phyloP scores from a whole-genome alignment of 1,140 invertebrate genomes.

The Parapsyche elsis region DNA sequence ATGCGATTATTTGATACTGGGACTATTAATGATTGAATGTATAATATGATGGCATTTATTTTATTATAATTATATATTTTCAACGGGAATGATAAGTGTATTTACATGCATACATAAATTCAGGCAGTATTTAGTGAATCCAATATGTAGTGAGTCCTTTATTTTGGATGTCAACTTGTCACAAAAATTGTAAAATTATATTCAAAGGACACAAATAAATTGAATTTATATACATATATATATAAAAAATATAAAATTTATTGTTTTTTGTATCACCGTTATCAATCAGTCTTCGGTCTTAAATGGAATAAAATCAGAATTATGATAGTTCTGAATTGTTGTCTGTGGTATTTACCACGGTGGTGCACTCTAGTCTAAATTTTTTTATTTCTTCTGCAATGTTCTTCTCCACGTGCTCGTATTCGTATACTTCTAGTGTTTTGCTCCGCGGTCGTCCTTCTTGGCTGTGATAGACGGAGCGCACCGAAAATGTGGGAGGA shows the following conservation, averaged over 20 bases:
- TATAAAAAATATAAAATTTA: neutral
- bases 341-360: neutral
- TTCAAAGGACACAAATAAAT: slow-evolving; percentile 19
- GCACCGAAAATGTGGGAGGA: slow-evolving; percentile 60
- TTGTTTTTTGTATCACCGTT: neutral
- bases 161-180: neutral
- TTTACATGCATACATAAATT: too few species aligned
- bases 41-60: too few species aligned
- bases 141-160: too few species aligned
- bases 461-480: slow-evolving; percentile 64
- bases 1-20: too few species aligned
- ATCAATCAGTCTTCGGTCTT: too few species aligned
- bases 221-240: slow-evolving; percentile 12
- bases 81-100: neutral
- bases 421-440: slow-evolving; percentile 61
- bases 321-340: slow-evolving; percentile 13
- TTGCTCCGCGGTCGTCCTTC: slow-evolving; percentile 64
- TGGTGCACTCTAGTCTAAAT: slow-evolving; percentile 64
- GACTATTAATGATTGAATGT: too few species aligned
- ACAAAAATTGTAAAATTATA: slow-evolving; percentile 6
- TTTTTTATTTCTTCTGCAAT: slow-evolving; percentile 65
- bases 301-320: too few species aligned
- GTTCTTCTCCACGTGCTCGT: slow-evolving; percentile 63
- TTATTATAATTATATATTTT: neutral
- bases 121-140: too few species aligned